These are phyloP conservation scores for Gasterosteus nipponicus DNA, from an alignment of 2,113 vertebrate genomes.

Conservation along the genomic window DNA sequence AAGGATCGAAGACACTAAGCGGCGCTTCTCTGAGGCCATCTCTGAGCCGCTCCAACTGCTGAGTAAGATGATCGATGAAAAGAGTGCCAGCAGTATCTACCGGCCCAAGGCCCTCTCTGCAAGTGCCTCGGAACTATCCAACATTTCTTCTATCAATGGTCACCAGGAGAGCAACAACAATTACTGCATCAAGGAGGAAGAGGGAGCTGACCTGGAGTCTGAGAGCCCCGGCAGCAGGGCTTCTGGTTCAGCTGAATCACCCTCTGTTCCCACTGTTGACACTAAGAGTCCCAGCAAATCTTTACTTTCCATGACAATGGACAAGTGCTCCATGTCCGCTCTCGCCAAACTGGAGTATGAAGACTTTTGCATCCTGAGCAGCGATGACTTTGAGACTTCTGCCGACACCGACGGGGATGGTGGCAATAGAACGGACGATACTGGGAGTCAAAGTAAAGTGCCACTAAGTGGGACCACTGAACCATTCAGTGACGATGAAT, in stretches of 20 bases:
- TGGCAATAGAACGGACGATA: conserved; percentile 31
- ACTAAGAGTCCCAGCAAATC: conserved; percentile 63
- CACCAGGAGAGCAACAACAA: conserved; percentile 93
- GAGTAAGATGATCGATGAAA: conserved; percentile 98
- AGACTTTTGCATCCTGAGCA: conserved; percentile 92
- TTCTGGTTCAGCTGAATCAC: conserved; percentile 52
- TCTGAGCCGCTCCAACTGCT: conserved; percentile 94
- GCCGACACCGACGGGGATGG: conserved; percentile 81
- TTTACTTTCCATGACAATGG: conserved; percentile 74
- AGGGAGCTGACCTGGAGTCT: conserved; percentile 82
- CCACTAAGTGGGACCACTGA: conserved; percentile 65
- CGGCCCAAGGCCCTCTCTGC: conserved; percentile 91
- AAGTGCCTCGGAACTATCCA: conserved; percentile 93
- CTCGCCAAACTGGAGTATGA: conserved; percentile 93
- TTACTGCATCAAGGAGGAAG: conserved; percentile 97
- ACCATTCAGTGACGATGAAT: conserved; percentile 80
- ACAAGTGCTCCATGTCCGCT: conserved; percentile 90
- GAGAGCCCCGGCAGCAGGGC: conserved; percentile 75
- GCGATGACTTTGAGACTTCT: conserved; percentile 88
- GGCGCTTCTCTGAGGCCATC: conserved; percentile 95
- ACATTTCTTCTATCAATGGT: conserved; percentile 83
- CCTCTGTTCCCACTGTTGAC: conserved; percentile 53
- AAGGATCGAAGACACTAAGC: conserved; percentile 95
- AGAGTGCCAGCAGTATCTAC: conserved; percentile 83
- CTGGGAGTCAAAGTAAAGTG: conserved; percentile 50